These are phyloP conservation scores for Desmodus rotundus DNA, from an alignment of 2,113 vertebrate species.

Conservation along the genomic window DNA sequence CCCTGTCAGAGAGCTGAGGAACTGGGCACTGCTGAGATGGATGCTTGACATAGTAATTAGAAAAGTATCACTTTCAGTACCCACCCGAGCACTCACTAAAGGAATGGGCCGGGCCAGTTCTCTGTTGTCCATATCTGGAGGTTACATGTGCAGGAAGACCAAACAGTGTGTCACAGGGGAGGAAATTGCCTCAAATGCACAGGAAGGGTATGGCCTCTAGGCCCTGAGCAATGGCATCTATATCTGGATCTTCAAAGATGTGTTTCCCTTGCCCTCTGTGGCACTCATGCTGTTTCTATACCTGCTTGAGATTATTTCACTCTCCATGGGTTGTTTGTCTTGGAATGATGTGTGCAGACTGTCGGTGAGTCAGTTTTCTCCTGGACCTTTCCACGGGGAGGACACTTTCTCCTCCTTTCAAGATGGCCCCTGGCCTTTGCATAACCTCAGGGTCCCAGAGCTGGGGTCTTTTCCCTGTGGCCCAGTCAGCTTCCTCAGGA, in stretches of 20 bases:
- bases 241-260: slow-evolving; percentile 64
- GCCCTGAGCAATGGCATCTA: slow-evolving; percentile 51
- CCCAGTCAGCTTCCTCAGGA: neutral
- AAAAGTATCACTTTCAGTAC: slow-evolving; percentile 96
- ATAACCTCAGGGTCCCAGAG: neutral
- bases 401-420: neutral
- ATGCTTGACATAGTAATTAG: slow-evolving; percentile 99
- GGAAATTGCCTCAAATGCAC: slow-evolving; percentile 76
- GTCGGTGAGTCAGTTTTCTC: neutral
- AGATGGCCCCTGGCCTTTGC: neutral
- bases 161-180: slow-evolving; percentile 81
- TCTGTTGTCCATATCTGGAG: slow-evolving; percentile 80
- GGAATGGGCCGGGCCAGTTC: slow-evolving; percentile 79
- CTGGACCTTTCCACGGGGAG: neutral
- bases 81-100: slow-evolving; percentile 88
- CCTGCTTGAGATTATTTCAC: neutral
- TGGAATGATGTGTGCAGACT: neutral
- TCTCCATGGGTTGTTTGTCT: neutral
- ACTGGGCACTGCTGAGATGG: slow-evolving; percentile 91
- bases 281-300: slow-evolving; percentile 24
- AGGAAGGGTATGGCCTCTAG: slow-evolving; percentile 69
- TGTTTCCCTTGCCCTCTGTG: slow-evolving; percentile 39
- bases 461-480: neutral
- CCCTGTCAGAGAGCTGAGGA: slow-evolving; percentile 89
- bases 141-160: slow-evolving; percentile 87